Conservation (phyloP, 2,113 vertebrate genomes). For the Zosterops hypoxanthus region DNA sequence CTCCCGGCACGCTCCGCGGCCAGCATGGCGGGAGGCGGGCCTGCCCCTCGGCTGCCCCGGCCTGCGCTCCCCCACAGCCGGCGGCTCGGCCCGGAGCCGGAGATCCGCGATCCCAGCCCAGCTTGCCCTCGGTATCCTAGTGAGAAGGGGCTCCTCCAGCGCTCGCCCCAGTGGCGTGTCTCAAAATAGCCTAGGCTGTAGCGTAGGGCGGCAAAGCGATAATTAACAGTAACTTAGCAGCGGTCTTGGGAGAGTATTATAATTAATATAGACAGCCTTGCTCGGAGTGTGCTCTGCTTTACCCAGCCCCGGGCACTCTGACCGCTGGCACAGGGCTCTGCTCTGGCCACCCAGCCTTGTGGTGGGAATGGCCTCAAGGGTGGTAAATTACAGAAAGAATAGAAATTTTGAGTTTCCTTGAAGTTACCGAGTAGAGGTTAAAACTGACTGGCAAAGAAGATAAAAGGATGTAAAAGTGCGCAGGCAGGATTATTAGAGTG, state of each 20-base stretch:
- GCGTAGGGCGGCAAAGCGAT: too few relatives aligned
- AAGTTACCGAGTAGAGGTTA: neutral
- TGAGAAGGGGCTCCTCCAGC: fast-evolving
- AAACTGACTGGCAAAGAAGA: neutral
- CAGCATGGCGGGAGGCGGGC: too few relatives aligned
- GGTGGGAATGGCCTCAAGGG: neutral
- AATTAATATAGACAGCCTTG: too few relatives aligned
- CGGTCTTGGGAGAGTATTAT: neutral
- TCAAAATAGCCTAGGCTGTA: neutral
- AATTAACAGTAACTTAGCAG: neutral
- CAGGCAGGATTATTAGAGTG: neutral
- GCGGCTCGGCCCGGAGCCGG: fast-evolving
- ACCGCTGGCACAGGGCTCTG: neutral
- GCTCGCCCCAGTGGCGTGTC: fast-evolving
- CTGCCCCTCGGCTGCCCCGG: fast-evolving
- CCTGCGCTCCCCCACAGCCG: fast-evolving
- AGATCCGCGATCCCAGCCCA: fast-evolving
- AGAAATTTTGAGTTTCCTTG: neutral
- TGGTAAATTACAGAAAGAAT: neutral
- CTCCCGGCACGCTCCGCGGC: neutral
- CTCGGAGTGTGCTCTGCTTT: neutral
- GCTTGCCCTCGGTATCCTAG: fast-evolving
- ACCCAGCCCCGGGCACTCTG: fast-evolving
- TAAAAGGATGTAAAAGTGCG: neutral
- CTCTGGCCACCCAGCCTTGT: fast-evolving